phyloP scores from a whole-genome alignment of 2,113 vertebrate species.

The Alces alces region DNA sequence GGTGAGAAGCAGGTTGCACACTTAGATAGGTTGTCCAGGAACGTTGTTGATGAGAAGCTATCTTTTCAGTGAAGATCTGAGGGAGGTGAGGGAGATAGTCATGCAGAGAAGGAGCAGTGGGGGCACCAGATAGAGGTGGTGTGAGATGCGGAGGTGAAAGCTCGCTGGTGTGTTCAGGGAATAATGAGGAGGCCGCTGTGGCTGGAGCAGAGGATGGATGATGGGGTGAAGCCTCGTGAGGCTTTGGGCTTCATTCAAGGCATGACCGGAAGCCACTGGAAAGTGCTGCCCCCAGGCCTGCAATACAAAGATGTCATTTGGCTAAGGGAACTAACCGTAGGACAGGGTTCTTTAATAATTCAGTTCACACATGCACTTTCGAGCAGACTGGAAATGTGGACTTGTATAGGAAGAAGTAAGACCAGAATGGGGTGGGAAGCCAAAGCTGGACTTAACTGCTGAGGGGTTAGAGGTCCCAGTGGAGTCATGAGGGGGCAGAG shows the following conservation, averaged over 20 bases:
- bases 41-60: neutral
- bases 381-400: neutral
- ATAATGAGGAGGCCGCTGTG: neutral
- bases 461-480: neutral
- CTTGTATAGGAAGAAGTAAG: neutral
- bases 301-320: neutral
- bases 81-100: neutral
- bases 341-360: neutral
- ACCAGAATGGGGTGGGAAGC: neutral
- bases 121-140: neutral
- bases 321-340: neutral
- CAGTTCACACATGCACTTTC: neutral
- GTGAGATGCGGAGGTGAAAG: neutral
- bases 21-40: neutral
- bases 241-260: neutral
- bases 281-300: neutral
- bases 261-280: neutral
- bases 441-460: neutral
- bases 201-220: neutral
- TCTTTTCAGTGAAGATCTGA: neutral
- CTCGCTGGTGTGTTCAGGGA: fast-evolving
- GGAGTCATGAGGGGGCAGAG: neutral
- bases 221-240: fast-evolving
- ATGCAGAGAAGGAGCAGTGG: neutral
- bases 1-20: neutral